These are phyloP conservation scores for Lordiphosa andalusiaca DNA, from an alignment of 2,888 invertebrate species.

Conservation along the genomic window DNA sequence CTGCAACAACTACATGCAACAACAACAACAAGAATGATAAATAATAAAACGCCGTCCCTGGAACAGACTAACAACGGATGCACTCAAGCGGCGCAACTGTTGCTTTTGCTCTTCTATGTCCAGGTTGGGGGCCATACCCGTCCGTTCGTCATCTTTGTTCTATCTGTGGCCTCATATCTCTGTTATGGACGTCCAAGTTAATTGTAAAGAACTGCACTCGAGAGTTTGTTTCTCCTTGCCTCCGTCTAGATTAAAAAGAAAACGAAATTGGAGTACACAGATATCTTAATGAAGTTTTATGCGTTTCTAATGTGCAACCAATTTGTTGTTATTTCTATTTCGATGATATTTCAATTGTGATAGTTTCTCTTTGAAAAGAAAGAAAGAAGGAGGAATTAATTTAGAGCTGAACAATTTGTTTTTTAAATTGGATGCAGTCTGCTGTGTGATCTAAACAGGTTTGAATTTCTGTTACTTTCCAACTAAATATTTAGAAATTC, in stretches of 20 bases:
- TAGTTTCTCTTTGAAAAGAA: background rate
- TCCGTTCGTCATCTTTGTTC: constrained; percentile 26
- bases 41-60: constrained; percentile 41
- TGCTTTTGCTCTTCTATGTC: constrained; percentile 23
- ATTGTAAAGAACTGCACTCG: constrained; percentile 50
- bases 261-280: constrained; percentile 26
- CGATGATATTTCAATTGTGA: constrained; percentile 61
- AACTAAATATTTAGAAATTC: too few relatives aligned
- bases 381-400: too few relatives aligned
- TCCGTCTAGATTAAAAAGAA: too few relatives aligned
- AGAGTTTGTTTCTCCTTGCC: background rate
- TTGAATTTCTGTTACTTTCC: too few relatives aligned
- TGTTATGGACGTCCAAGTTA: constrained; percentile 44
- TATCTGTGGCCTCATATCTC: constrained; percentile 48
- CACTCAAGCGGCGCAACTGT: constrained; percentile 63
- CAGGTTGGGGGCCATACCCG: constrained; percentile 30
- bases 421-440: background rate
- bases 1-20: constrained; percentile 4
- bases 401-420: constrained; percentile 1
- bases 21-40: constrained; percentile 19
- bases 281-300: constrained; percentile 66
- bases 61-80: constrained; percentile 46
- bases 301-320: constrained; percentile 64
- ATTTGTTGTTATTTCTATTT: constrained; percentile 40
- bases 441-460: too few relatives aligned